Conservation (phyloP, 2,113 vertebrate species). For the Hyaena hyaena region DNA sequence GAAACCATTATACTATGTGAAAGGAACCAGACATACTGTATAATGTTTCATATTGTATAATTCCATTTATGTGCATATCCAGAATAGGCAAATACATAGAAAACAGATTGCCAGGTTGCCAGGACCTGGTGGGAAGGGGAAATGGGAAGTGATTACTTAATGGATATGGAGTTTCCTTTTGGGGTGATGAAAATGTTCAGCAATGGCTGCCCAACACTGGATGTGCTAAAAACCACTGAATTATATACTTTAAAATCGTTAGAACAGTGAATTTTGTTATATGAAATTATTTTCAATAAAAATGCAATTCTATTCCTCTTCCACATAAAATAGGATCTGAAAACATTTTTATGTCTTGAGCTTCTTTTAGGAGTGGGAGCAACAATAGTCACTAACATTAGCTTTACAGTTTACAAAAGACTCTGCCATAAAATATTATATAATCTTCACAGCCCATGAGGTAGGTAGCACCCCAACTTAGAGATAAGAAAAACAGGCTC, state of each 20-base stretch:
- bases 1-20: not conserved
- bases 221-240: not conserved
- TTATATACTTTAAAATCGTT: not conserved
- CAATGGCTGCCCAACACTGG: not conserved
- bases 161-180: not conserved
- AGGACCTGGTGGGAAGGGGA: not conserved
- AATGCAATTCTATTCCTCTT: conserved; percentile 24
- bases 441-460: not conserved
- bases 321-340: not conserved
- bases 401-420: conserved; percentile 29
- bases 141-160: not conserved
- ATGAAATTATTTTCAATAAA: not conserved
- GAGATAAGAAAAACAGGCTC: conserved; percentile 11
- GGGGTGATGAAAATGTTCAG: not conserved
- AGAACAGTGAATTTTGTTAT: not conserved
- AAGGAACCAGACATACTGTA: not conserved
- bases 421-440: not conserved
- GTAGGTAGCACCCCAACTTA: not conserved
- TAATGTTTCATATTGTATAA: not conserved
- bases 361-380: not conserved
- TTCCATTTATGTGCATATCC: not conserved
- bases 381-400: not conserved
- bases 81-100: not conserved
- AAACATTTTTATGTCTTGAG: conserved; percentile 12
- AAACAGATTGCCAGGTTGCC: not conserved